Conservation (phyloP, 1,140 invertebrate species). For the Drosophila hydei region DNA sequence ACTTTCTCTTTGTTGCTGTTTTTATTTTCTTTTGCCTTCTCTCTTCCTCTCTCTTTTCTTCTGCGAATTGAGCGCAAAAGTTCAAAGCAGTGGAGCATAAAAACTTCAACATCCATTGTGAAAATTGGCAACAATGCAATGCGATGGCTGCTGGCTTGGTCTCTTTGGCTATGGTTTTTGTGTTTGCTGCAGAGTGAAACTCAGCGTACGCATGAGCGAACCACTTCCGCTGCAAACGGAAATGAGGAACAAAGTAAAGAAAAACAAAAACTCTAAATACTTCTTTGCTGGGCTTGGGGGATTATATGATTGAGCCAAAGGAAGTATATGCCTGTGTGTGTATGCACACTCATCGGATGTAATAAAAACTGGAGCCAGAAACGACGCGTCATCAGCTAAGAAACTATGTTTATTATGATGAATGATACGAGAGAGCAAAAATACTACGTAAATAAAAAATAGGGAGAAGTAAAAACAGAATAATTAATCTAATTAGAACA, state of each 20-base stretch:
- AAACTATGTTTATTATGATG: slow-evolving; percentile 36
- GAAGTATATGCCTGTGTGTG: slow-evolving; percentile 50
- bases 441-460: background rate
- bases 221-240: slow-evolving; percentile 77
- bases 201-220: slow-evolving; percentile 72
- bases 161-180: slow-evolving; percentile 34
- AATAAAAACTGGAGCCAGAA: slow-evolving; percentile 41
- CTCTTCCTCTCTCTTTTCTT: background rate
- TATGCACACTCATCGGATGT: slow-evolving; percentile 27
- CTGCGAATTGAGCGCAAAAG: slow-evolving; percentile 70
- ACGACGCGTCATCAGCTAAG: slow-evolving; percentile 57
- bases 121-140: slow-evolving; percentile 62
- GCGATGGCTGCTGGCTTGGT: slow-evolving; percentile 8
- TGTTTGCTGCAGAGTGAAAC: slow-evolving; percentile 54
- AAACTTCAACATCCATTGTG: slow-evolving; percentile 52
- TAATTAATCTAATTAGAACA: slow-evolving; percentile 58
- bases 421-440: slow-evolving; percentile 34
- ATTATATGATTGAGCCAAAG: slow-evolving; percentile 60
- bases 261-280: slow-evolving; percentile 38
- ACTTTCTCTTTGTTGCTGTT: slow-evolving; percentile 76
- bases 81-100: slow-evolving; percentile 80
- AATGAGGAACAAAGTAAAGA: slow-evolving; percentile 66
- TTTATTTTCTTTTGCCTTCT: slow-evolving; percentile 17
- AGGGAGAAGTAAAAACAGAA: slow-evolving; percentile 14
- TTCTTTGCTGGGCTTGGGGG: slow-evolving; percentile 22